Evolutionary conservation across 37 sponge, comb jelly and placozoan genomes (phyloP).

Genomic region (Ephydatia muelleri): DNA sequence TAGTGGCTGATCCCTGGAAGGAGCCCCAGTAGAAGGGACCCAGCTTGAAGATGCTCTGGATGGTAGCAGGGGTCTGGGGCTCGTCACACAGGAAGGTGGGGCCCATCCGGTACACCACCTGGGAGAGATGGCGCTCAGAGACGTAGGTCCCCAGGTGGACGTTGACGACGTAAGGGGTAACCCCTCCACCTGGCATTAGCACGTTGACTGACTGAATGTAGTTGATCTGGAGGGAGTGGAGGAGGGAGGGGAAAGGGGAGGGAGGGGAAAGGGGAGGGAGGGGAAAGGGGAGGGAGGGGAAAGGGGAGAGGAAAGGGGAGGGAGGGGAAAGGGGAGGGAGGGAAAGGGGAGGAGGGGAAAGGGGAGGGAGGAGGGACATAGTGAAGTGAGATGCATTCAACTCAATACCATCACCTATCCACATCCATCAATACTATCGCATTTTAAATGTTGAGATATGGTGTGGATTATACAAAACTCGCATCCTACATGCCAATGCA

Average conservation of each 20-base stretch:
- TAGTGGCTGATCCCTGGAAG: slow-evolving; percentile 78
- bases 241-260: not conserved
- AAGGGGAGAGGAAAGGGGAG: not conserved
- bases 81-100: slow-evolving; percentile 85
- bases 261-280: not conserved
- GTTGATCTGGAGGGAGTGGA: not conserved
- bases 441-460: too few relatives aligned
- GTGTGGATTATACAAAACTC: too few relatives aligned
- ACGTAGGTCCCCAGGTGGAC: slow-evolving; percentile 77
- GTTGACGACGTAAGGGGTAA: slow-evolving; percentile 50
- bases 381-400: not conserved
- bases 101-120: slow-evolving; percentile 63
- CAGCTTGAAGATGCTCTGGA: slow-evolving; percentile 54
- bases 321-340: not conserved
- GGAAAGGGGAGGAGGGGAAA: not conserved
- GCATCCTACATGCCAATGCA: too few relatives aligned
- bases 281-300: not conserved
- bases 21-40: slow-evolving; percentile 87
- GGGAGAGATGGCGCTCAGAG: slow-evolving; percentile 42
- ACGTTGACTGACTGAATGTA: not conserved
- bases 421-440: too few relatives aligned
- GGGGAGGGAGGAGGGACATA: not conserved
- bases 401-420: not conserved
- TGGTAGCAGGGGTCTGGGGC: slow-evolving; percentile 24
- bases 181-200: too few relatives aligned